Conservation (phyloP, 2,888 invertebrate species). For the Lepeophtheirus nordmannii region DNA sequence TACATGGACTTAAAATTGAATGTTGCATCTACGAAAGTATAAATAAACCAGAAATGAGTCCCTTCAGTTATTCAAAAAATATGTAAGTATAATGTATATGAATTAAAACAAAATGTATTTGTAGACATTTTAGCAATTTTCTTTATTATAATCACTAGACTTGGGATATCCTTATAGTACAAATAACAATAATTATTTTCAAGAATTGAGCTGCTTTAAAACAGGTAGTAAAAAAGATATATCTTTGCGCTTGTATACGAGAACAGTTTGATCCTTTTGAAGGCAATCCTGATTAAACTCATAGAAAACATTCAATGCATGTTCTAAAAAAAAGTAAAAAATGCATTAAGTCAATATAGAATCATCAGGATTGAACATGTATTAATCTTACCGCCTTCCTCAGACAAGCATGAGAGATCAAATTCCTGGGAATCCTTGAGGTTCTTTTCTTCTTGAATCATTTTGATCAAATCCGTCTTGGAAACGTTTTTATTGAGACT, state of each 20-base stretch:
- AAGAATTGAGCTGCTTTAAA: neutral
- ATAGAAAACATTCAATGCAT: neutral
- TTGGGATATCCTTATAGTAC: neutral
- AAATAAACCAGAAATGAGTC: too few species aligned
- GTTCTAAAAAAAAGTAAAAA: neutral
- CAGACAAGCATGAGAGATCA: neutral
- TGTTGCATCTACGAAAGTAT: too few species aligned
- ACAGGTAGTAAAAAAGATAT: neutral
- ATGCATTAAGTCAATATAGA: neutral
- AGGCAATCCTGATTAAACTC: neutral
- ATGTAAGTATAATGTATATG: too few species aligned
- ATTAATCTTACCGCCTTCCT: neutral
- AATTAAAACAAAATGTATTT: too few species aligned
- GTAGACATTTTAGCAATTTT: too few species aligned
- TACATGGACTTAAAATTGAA: too few species aligned
- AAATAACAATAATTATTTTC: neutral
- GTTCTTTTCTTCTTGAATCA: constrained; percentile 5
- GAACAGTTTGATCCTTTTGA: neutral
- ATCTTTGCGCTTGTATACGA: neutral
- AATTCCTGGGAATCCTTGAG: neutral
- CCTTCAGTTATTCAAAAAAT: too few species aligned
- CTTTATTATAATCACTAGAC: too few species aligned
- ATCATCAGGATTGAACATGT: neutral
- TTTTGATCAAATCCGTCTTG: neutral
- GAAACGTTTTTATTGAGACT: neutral